Base-by-base conservation (phyloP, 1,140 invertebrate genomes). In the Megalopta genalis region DNA sequence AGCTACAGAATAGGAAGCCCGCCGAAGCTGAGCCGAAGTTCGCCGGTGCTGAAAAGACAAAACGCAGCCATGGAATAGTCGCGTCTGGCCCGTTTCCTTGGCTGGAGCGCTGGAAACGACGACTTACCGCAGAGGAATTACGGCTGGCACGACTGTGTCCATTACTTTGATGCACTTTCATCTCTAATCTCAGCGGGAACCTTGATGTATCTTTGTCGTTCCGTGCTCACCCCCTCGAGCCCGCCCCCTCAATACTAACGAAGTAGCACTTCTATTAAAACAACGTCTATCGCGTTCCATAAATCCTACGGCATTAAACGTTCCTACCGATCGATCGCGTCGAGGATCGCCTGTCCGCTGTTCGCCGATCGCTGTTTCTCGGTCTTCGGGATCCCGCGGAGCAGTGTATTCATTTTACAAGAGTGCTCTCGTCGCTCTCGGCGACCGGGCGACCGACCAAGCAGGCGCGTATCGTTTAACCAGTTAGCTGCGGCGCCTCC, bases 81-180 rank as follows among this genome's bases (percentile, higher is more conserved):
- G n/a, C 71, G 71, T 79, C 77, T 73, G 71, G 49, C 25, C 71
- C 63, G 63, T n/a, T 25, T 72, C 69, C 25, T 67, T 60, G 21
- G 6, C 37, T n/a, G 14, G n/a, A 37, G 18, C 32, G 42, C 37
- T 21, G 14, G 7, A 32, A 25, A 49, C 63, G 16, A 64, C 76
- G 63, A 73, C 62, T 64, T 73, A 10, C 77, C 54, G 65, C 52
- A 5, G 57, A 69, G 73, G 32, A 69, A 80, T 64, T 63, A 69
- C 49, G 59, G 62, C 63, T 37, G 64, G 42, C 68, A 9, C 64
- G 16, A 54, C 73, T 59, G 66, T 49, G 57, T 70, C 79, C 74
- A 70, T 81, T 81, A 70, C 74, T 49, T 59, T 23, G 66, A 59
- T 68, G 49, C 25, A 77, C 74, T 81, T 77, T 81, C 74, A 77